Percentiles rank a stretch among this genome's conserved stretches.
These are phyloP conservation scores for Oncorhynchus clarkii DNA, from an alignment of 2,113 vertebrate species.

Conservation along the genomic window DNA sequence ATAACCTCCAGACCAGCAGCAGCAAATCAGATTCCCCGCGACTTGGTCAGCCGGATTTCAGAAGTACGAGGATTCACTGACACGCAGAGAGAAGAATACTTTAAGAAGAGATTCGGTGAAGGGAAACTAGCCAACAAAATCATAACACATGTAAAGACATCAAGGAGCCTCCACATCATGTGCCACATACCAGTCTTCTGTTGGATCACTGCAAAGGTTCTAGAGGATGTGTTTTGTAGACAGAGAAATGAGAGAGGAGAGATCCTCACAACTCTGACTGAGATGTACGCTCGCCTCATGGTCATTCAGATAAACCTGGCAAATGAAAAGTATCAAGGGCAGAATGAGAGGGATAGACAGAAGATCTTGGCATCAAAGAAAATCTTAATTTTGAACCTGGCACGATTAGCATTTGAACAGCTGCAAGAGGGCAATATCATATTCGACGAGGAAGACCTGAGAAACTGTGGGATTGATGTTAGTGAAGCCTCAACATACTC, in stretches of 20 bases:
- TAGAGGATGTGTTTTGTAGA: background rate
- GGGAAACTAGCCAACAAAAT: too few relatives aligned
- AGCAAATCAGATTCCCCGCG: too few relatives aligned
- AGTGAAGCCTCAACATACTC: background rate
- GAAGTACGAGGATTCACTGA: too few relatives aligned
- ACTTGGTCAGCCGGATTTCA: too few relatives aligned
- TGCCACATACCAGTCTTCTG: too few relatives aligned
- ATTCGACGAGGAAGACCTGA: conserved; percentile 15
- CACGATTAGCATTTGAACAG: conserved; percentile 40
- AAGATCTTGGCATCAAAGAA: conserved; percentile 15
- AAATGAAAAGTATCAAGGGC: background rate
- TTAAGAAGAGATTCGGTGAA: background rate
- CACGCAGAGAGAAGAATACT: background rate
- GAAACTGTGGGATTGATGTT: background rate
- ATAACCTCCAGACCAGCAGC: too few relatives aligned
- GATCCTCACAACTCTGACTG: background rate
- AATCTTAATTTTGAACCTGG: conserved; percentile 31
- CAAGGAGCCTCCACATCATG: too few relatives aligned
- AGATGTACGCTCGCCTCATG: background rate
- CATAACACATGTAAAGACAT: too few relatives aligned
- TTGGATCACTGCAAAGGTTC: background rate
- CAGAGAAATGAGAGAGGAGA: background rate
- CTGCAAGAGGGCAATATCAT: conserved; percentile 17
- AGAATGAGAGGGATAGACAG: background rate
- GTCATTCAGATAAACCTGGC: background rate